phyloP scores from a whole-genome alignment of 2,113 vertebrate genomes.

The Bos indicus region DNA sequence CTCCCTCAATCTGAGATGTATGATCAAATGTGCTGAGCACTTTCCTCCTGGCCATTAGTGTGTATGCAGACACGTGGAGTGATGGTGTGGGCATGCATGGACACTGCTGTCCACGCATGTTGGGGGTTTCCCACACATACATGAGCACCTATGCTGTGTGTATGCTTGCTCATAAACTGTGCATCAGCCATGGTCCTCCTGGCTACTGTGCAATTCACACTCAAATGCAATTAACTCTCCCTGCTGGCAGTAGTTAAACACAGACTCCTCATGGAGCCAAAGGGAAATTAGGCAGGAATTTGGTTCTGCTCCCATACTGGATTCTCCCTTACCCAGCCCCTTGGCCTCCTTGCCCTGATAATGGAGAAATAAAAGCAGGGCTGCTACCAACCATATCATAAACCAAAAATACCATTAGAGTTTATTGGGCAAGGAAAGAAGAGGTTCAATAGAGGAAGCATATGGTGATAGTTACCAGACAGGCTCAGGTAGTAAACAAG shows the following conservation, averaged over 20 bases:
- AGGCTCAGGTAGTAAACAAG: not conserved
- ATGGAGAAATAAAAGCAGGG: not conserved
- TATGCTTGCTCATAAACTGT: not conserved
- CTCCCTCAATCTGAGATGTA: not conserved
- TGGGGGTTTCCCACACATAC: too few species aligned
- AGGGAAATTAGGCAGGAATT: not conserved
- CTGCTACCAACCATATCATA: not conserved
- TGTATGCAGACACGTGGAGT: not conserved
- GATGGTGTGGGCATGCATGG: not conserved
- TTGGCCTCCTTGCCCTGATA: not conserved
- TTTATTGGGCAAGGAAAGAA: not conserved
- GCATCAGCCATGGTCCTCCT: not conserved
- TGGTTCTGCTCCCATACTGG: not conserved
- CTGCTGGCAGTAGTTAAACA: not conserved
- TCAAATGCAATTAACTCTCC: not conserved
- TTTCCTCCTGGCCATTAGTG: not conserved
- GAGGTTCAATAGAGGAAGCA: not conserved
- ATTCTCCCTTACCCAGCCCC: not conserved
- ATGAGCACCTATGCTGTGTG: not conserved
- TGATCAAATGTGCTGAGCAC: constrained; percentile 33
- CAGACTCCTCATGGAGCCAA: not conserved
- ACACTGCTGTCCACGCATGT: not conserved
- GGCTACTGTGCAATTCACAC: not conserved
- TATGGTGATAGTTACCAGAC: not conserved
- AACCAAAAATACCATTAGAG: not conserved